Conservation (phyloP, 2,113 vertebrate species). For the Bubo bubo region DNA sequence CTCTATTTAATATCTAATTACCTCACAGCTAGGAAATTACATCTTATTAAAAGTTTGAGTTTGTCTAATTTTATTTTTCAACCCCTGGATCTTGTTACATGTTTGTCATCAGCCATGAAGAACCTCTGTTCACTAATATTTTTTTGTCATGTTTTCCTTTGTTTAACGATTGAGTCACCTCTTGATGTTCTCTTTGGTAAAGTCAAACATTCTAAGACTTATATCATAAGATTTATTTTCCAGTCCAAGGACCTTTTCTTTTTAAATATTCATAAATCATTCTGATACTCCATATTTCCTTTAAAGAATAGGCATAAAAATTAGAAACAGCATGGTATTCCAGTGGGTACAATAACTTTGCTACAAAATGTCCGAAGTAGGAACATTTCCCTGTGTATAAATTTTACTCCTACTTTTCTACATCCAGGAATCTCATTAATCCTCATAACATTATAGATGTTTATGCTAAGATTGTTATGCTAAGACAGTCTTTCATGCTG, state of each 20-base stretch:
- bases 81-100: not conserved
- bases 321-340: not conserved
- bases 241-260: not conserved
- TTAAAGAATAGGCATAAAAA: not conserved
- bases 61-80: conserved; percentile 23
- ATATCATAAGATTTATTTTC: not conserved
- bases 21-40: not conserved
- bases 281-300: not conserved
- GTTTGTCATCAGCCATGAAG: not conserved
- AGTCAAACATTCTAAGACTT: not conserved
- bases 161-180: not conserved
- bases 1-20: not conserved
- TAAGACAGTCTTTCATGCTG: not conserved
- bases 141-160: not conserved
- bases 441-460: not conserved
- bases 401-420: not conserved
- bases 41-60: conserved; percentile 4
- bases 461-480: not conserved
- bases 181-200: not conserved
- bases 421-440: not conserved
- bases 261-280: not conserved
- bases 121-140: not conserved
- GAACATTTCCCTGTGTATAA: not conserved
- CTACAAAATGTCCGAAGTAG: not conserved
- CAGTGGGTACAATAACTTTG: not conserved